Evolutionary conservation across 2,113 vertebrate genomes (phyloP).

Genomic region (Catharus fuscescens): DNA sequence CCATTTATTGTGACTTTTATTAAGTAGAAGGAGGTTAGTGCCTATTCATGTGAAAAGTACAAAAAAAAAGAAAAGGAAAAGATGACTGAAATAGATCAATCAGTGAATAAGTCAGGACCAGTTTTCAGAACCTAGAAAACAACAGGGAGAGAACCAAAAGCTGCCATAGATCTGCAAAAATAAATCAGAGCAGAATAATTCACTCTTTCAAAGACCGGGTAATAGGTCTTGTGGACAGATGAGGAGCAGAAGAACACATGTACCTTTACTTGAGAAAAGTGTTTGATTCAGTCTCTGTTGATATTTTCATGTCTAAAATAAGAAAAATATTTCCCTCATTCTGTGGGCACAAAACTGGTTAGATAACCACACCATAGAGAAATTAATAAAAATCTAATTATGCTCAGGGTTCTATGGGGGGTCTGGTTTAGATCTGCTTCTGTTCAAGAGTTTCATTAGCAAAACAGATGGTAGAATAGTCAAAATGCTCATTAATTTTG

Average conservation of each 20-base stretch:
- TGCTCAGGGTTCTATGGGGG: not conserved
- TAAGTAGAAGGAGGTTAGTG: not conserved
- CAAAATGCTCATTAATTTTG: constrained; percentile 45
- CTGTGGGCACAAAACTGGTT: not conserved
- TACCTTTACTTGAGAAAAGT: not conserved
- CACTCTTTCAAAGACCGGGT: not conserved
- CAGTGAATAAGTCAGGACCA: not conserved
- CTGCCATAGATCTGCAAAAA: not conserved
- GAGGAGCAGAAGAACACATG: not conserved
- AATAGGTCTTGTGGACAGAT: not conserved
- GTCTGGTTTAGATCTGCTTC: constrained; percentile 19
- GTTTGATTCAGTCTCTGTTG: not conserved
- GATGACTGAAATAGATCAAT: not conserved
- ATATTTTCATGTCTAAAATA: not conserved
- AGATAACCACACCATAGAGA: not conserved
- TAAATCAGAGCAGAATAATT: not conserved
- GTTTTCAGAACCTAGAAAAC: not conserved
- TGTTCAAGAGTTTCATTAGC: constrained; percentile 39
- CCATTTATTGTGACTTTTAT: not conserved
- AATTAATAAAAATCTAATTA: constrained; percentile 33
- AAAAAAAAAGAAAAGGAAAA: not conserved
- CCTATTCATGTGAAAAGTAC: not conserved
- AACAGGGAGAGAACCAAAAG: not conserved
- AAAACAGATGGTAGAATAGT: constrained; percentile 53
- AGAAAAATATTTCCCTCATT: not conserved